A percentile compares a stretch with the other conserved stretches of the same genome.
Evolutionary conservation across 2,888 invertebrate genomes (phyloP).

Genomic region (Macropis europaea): DNA sequence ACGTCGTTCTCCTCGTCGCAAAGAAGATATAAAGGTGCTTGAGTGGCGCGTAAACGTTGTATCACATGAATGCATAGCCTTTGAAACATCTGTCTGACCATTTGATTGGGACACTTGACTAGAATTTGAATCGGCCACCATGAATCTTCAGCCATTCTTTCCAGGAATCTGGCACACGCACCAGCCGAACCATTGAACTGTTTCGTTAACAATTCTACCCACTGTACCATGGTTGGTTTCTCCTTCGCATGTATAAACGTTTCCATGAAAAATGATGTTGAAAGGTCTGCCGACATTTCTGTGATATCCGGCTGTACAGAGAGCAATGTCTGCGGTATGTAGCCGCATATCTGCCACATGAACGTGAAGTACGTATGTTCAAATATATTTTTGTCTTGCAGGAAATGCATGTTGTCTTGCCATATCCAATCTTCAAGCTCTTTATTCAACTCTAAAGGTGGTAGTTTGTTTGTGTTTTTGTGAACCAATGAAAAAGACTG

Average conservation of each 20-base stretch:
- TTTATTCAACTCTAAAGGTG: slow-evolving; percentile 84
- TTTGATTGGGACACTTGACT: slow-evolving; percentile 97
- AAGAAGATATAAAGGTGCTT: slow-evolving; percentile 85
- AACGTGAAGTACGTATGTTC: slow-evolving; percentile 98
- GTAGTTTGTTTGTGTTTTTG: slow-evolving; percentile 59
- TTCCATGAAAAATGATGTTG: slow-evolving; percentile 97
- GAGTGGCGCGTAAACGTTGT: slow-evolving; percentile 88
- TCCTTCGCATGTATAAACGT: slow-evolving; percentile 98
- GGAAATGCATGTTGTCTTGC: slow-evolving; percentile 97
- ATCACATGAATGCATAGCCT: slow-evolving; percentile 96
- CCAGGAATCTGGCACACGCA: slow-evolving; percentile 95
- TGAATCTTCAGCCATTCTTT: slow-evolving; percentile 95
- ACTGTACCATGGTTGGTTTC: slow-evolving; percentile 98
- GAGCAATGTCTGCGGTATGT: slow-evolving; percentile 93
- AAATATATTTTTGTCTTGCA: slow-evolving; percentile 97
- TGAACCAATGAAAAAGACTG: slow-evolving; percentile 53
- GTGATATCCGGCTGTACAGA: slow-evolving; percentile 90
- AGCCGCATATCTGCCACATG: slow-evolving; percentile 97
- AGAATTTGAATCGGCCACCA: slow-evolving; percentile 97
- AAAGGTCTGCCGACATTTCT: slow-evolving; percentile 91
- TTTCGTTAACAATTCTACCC: slow-evolving; percentile 97
- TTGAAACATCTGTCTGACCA: slow-evolving; percentile 98
- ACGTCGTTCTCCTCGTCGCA: slow-evolving; percentile 82
- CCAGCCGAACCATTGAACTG: slow-evolving; percentile 95
- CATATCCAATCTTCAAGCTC: slow-evolving; percentile 97